These are phyloP conservation scores for Gallinago stenura DNA, from an alignment of 2,797 vertebrate species.

Conservation along the genomic window DNA sequence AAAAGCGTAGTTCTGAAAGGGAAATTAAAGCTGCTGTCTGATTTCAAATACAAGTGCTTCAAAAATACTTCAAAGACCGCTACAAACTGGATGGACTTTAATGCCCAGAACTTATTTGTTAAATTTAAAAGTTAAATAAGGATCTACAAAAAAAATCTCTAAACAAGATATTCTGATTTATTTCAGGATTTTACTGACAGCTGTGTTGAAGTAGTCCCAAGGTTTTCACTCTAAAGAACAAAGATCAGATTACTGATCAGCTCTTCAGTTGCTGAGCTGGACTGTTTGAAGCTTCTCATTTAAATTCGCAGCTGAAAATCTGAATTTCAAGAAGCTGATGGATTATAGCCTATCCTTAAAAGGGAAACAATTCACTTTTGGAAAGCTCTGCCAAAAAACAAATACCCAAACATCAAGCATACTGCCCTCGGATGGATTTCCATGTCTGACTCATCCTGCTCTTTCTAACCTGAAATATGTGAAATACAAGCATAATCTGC, in stretches of 20 bases:
- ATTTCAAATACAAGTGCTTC: not conserved
- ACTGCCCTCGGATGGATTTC: conserved; percentile 50
- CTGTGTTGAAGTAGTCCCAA: not conserved
- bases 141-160: not conserved
- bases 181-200: not conserved
- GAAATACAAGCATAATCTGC: not conserved
- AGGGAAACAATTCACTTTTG: not conserved
- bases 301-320: not conserved
- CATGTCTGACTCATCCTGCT: conserved; percentile 7
- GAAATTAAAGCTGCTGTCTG: not conserved
- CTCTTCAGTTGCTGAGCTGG: not conserved
- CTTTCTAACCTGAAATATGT: not conserved
- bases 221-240: not conserved
- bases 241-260: not conserved
- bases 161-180: not conserved
- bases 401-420: conserved; percentile 23
- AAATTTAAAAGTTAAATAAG: not conserved
- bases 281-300: not conserved
- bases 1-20: not conserved
- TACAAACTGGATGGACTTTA: not conserved
- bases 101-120: not conserved
- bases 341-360: not conserved
- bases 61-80: not conserved
- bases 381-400: not conserved
- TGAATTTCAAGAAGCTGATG: conserved; percentile 7